Evolutionary conservation across 2,797 vertebrate genomes (phyloP), one percentile per base, ranked within the genome.

Genomic region (Oceanodroma leucorhoa): DNA sequence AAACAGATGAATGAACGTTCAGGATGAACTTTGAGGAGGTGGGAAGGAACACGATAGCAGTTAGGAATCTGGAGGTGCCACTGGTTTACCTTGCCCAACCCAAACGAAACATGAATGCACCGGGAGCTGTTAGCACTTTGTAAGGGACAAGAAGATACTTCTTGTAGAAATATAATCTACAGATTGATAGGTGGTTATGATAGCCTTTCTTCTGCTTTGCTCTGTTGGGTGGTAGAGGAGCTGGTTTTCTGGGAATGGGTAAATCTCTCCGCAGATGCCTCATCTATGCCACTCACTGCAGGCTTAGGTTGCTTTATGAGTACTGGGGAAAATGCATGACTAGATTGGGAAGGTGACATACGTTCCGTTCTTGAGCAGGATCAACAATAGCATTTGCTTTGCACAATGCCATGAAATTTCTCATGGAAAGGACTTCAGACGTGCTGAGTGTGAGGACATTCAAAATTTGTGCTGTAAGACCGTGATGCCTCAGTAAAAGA

Each of bases 391-490:
- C 22, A 24, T 69, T 73, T 41, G 22, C 27, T 72, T 73, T 83
- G 43, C 69, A 57, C 10, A 64, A 9, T 19, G 22, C 23, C 41
- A n/a, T 0, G 0, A 45, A 78, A 50, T 53, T 38, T 60, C 29
- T 88, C 21, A 21, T 50, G 14, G 41, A 90, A 83, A 54, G 14
- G 11, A 43, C 55, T 83, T 81, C 13, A 73, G 55, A 27, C 12
- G 6, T 53, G 5, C 15, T 30, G 4, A 36, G 2, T 53, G 24
- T n/a, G 58, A 81, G 43, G 40, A 26, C 26, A 66, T 62, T 34
- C 17, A 84, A 45, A 65, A 60, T 53, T 45, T 67, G 6, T 46
- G 22, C 53, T 84, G 14, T 36, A 45, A 80, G 53, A 61, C 65
- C 3, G 2, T 5, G 10, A 38, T 50, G 48, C 19, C 26, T 60